These are phyloP conservation scores for Hiodon tergisus DNA, from an alignment of 2,113 vertebrate species.

Conservation along the genomic window DNA sequence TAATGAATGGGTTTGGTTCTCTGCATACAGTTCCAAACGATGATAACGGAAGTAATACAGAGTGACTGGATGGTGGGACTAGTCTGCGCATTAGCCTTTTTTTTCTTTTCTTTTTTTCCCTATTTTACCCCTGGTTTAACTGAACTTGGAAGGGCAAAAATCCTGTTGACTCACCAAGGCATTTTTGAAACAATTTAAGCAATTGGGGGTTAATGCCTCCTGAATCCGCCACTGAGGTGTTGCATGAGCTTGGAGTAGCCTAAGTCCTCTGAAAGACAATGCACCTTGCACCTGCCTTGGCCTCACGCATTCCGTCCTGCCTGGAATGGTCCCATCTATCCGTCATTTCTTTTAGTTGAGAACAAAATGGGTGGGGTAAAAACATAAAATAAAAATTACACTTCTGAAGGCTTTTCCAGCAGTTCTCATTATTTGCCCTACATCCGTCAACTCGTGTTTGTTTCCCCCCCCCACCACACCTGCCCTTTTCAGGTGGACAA, in stretches of 20 bases:
- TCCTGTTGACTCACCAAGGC: not conserved
- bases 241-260: no score
- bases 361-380: slow-evolving; percentile 22
- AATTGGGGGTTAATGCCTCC: not conserved
- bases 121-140: not conserved
- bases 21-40: slow-evolving; percentile 21
- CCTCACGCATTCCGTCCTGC: not conserved
- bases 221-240: not conserved
- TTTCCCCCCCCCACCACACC: not conserved
- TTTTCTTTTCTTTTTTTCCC: not conserved
- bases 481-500: slow-evolving; percentile 84
- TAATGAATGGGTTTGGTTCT: slow-evolving; percentile 31
- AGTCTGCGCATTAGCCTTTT: not conserved
- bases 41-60: not conserved
- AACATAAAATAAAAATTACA: not conserved
- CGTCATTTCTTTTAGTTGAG: slow-evolving; percentile 23
- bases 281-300: not conserved
- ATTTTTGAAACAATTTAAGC: not conserved
- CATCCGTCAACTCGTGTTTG: not conserved
- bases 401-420: slow-evolving; percentile 17
- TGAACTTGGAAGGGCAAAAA: not conserved
- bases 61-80: slow-evolving; percentile 24
- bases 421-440: not conserved
- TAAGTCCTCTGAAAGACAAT: not conserved
- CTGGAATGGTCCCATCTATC: slow-evolving; percentile 22